Evolutionary conservation across 2,113 vertebrate species (phyloP).

Genomic region (Argyrosomus japonicus): DNA sequence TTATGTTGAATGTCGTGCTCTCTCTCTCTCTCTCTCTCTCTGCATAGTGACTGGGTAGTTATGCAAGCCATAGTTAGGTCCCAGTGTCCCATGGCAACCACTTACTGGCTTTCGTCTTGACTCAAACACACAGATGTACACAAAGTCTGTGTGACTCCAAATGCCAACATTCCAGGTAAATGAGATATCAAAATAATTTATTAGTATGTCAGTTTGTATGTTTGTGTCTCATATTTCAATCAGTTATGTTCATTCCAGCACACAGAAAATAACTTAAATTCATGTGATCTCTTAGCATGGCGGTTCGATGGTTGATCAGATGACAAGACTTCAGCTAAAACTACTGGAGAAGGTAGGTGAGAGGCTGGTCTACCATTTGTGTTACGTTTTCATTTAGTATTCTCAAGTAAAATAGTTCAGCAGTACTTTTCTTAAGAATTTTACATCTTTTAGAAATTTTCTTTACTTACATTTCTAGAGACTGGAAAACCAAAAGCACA

Average conservation of each 20-base stretch:
- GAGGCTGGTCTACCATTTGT: not conserved
- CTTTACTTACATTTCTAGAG: constrained; percentile 77
- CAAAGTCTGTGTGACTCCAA: constrained; percentile 21
- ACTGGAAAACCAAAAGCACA: constrained; percentile 84
- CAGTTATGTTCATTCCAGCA: not conserved
- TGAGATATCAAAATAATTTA: not conserved
- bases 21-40: not conserved
- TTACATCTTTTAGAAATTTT: not conserved
- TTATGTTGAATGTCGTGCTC: not conserved
- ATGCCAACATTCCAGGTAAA: constrained; percentile 41
- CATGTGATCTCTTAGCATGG: constrained; percentile 64
- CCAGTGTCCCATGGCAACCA: constrained; percentile 58
- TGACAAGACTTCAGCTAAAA: constrained; percentile 84
- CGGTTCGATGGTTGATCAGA: constrained; percentile 80
- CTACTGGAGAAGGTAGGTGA: constrained; percentile 87
- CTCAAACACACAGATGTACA: constrained; percentile 20
- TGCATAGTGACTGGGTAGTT: constrained; percentile 7
- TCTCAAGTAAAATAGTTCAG: not conserved
- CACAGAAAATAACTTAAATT: not conserved
- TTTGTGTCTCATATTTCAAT: constrained; percentile 6
- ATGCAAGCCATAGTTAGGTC: not conserved
- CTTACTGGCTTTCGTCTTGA: constrained; percentile 27
- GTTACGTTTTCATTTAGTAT: not conserved
- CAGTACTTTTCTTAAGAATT: not conserved
- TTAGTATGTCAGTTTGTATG: not conserved